phyloP scores from a whole-genome alignment of 2,113 vertebrate genomes.

The Chlorodrepanis virens region DNA sequence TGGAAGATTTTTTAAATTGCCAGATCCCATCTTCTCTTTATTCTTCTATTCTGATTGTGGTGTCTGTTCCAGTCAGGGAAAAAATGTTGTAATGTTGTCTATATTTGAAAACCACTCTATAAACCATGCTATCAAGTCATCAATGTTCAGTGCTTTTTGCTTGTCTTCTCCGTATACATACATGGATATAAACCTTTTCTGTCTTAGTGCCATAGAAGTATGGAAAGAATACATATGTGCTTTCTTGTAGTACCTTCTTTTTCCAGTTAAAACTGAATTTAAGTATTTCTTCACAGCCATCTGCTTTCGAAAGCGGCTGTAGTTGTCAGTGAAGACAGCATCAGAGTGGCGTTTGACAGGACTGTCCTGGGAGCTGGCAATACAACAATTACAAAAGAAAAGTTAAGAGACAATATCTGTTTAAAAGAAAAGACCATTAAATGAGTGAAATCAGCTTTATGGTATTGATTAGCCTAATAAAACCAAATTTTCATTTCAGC shows the following conservation, averaged over 20 bases:
- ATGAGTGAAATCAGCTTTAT: background rate
- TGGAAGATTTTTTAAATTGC: background rate
- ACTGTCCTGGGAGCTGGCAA: conserved; percentile 77
- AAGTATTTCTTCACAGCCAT: conserved; percentile 97
- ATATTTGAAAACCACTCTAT: background rate
- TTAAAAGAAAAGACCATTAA: background rate
- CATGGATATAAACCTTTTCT: background rate
- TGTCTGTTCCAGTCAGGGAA: background rate
- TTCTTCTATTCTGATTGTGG: conserved; percentile 17
- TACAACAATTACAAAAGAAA: background rate
- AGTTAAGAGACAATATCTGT: fast-evolving
- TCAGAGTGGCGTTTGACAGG: conserved; percentile 94
- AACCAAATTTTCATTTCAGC: background rate
- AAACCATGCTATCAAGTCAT: background rate
- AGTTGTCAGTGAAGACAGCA: conserved; percentile 95
- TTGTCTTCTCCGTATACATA: background rate
- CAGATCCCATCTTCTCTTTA: background rate
- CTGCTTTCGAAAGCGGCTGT: conserved; percentile 94
- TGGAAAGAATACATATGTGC: background rate
- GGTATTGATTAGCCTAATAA: background rate
- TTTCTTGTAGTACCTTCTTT: conserved; percentile 83
- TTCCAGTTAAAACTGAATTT: conserved; percentile 89
- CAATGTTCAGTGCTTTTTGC: background rate
- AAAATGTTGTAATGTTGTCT: background rate
- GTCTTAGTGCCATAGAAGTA: background rate